Evolutionary conservation across 2,888 invertebrate species (phyloP).

Genomic region (Dasysyrphus albostriatus): DNA sequence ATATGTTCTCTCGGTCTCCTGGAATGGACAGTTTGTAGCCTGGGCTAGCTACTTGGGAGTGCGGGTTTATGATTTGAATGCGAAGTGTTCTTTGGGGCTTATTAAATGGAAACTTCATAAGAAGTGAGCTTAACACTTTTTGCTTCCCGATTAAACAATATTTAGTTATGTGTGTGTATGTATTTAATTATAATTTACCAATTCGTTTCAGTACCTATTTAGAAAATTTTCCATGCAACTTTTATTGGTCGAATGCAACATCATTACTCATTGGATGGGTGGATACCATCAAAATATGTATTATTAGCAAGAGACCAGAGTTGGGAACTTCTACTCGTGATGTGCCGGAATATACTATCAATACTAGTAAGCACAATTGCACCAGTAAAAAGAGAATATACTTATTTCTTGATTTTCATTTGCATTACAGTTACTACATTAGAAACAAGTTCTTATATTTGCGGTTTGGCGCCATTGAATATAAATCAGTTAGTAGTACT

Average conservation of each 20-base stretch:
- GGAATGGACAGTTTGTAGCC: conserved; percentile 95
- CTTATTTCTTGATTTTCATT: conserved; percentile 15
- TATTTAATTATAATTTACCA: background rate
- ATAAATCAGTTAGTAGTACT: conserved; percentile 90
- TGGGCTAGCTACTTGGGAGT: conserved; percentile 97
- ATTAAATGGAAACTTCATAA: conserved; percentile 91
- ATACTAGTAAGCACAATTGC: conserved; percentile 86
- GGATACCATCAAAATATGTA: conserved; percentile 94
- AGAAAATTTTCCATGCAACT: conserved; percentile 90
- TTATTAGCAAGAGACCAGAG: conserved; percentile 91
- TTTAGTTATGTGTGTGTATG: too few relatives aligned
- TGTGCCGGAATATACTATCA: conserved; percentile 92
- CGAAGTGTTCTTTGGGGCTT: conserved; percentile 93
- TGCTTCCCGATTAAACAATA: background rate
- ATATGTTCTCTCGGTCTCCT: conserved; percentile 93
- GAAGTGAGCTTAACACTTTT: conserved; percentile 72
- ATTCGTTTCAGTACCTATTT: conserved; percentile 78
- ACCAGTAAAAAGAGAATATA: background rate
- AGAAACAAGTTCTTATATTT: conserved; percentile 94
- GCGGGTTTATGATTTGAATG: conserved; percentile 93
- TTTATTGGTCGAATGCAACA: conserved; percentile 94
- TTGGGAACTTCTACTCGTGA: conserved; percentile 89
- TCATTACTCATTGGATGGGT: conserved; percentile 97
- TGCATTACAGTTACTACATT: conserved; percentile 88
- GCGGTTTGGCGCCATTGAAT: conserved; percentile 93